Conservation (phyloP, 2,797 vertebrate genomes). For the Leptoclinus maculatus region DNA sequence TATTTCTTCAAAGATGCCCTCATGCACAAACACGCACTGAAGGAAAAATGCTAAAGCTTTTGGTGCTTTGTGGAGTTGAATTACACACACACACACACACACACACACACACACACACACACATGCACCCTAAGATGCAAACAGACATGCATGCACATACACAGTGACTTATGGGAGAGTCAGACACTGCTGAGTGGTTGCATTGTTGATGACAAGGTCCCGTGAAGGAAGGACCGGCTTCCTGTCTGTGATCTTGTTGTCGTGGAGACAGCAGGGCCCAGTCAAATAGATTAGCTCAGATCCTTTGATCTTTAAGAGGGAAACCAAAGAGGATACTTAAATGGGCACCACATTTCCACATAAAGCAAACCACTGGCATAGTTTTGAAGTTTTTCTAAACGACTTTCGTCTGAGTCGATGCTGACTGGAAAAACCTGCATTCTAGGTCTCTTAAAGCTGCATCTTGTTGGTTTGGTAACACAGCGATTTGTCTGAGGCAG, state of each 20-base stretch:
- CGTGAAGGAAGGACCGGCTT: slow-evolving; percentile 75
- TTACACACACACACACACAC: slow-evolving; percentile 56
- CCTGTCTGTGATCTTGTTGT: slow-evolving; percentile 78
- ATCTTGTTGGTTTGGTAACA: slow-evolving; percentile 36
- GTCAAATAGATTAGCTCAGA: slow-evolving; percentile 70
- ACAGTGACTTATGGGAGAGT: slow-evolving; percentile 54
- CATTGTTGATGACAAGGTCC: slow-evolving; percentile 76
- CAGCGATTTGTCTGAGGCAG: slow-evolving; percentile 39
- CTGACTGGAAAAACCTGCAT: slow-evolving; percentile 42
- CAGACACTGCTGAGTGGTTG: slow-evolving; percentile 67
- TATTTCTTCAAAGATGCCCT: slow-evolving; percentile 9
- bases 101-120: slow-evolving; percentile 58
- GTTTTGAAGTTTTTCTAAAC: slow-evolving; percentile 59
- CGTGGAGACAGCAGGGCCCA: slow-evolving; percentile 68
- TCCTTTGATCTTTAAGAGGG: slow-evolving; percentile 76
- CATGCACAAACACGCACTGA: background rate
- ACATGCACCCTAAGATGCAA: slow-evolving; percentile 6
- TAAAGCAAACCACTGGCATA: slow-evolving; percentile 74
- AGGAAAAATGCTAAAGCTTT: slow-evolving; percentile 5
- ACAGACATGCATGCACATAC: slow-evolving; percentile 33
- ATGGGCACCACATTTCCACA: slow-evolving; percentile 68
- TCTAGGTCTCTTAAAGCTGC: slow-evolving; percentile 40
- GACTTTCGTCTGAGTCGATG: slow-evolving; percentile 45
- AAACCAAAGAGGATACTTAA: slow-evolving; percentile 75
- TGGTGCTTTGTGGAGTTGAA: slow-evolving; percentile 29